Base-by-base conservation (phyloP, 53 echinoderm and acorn worm genomes). In the Apostichopus leukothele region DNA sequence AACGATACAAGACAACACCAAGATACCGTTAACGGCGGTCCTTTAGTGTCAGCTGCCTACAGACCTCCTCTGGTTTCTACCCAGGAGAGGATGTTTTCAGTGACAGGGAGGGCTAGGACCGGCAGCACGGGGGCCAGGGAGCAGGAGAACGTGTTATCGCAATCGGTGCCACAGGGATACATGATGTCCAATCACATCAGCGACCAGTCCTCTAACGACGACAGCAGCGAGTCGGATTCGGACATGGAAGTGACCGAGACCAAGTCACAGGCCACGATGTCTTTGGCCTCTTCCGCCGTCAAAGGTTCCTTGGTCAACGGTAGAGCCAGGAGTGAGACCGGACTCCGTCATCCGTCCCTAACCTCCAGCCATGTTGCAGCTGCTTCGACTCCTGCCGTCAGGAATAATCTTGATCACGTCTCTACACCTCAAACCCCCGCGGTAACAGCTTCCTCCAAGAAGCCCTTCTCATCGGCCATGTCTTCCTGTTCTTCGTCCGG, bases 401-500 rank as follows among this genome's bases (percentile, higher is more conserved):
- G 73, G n/a, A 87, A 39, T 75, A 6, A 75, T 22, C 19, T n/a
- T 8, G 54, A 9, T n/a, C 75, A 75, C 53, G 67, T 85, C 5
- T 12, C 85, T 4, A 39, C 63, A 27, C 85, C 85, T 16, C 85
- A 63, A 1, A 81, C 26, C 57, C 86, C 67, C 71, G 53, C 55
- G 7, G 88, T 87, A 5, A 20, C 52, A 53, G 5, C 88, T 20
- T 54, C 83, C 55, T 75, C 74, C 53, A 87, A 87, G 75, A 86
- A 86, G 68, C 73, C 89, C 9, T 86, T 83, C 86, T 89, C 92
- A 0, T 86, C 87, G n/a, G 87, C 73, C 27, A 79, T 80, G 52
- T 87, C 89, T 51, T 90, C 91, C 53, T 93, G 93, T 68, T 92
- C 93, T 8, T 96, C 96, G 16, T 96, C 96, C 9, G 96, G 96